These are phyloP conservation scores for Elgaria multicarinata DNA, from an alignment of 2,113 vertebrate genomes.

Conservation along the genomic window DNA sequence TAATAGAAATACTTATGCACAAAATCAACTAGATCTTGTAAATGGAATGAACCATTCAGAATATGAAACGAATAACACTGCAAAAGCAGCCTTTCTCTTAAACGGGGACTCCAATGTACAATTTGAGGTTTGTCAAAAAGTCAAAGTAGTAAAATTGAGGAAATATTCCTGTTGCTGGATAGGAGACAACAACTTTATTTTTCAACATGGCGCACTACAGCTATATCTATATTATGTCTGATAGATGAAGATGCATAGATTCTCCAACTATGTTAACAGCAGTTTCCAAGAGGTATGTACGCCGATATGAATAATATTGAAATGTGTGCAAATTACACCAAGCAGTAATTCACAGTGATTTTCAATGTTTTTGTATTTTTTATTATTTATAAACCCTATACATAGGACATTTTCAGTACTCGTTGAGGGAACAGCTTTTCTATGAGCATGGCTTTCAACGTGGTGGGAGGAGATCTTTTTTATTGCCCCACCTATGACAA, in stretches of 20 bases:
- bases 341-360: neutral
- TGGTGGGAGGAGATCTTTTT: neutral
- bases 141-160: neutral
- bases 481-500: neutral
- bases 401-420: neutral
- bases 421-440: neutral
- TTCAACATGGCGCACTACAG: neutral
- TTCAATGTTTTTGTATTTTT: neutral
- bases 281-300: neutral
- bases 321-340: neutral
- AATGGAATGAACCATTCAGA: neutral
- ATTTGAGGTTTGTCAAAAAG: neutral
- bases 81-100: neutral
- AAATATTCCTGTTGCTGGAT: neutral
- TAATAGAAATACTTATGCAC: neutral
- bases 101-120: neutral
- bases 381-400: neutral
- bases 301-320: neutral
- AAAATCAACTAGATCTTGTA: neutral
- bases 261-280: neutral
- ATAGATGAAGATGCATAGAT: neutral
- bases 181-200: too few relatives aligned
- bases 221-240: neutral
- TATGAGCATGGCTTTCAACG: neutral
- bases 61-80: neutral